These are phyloP conservation scores for Euthynnus affinis DNA, from an alignment of 2,797 vertebrate genomes.

Conservation along the genomic window DNA sequence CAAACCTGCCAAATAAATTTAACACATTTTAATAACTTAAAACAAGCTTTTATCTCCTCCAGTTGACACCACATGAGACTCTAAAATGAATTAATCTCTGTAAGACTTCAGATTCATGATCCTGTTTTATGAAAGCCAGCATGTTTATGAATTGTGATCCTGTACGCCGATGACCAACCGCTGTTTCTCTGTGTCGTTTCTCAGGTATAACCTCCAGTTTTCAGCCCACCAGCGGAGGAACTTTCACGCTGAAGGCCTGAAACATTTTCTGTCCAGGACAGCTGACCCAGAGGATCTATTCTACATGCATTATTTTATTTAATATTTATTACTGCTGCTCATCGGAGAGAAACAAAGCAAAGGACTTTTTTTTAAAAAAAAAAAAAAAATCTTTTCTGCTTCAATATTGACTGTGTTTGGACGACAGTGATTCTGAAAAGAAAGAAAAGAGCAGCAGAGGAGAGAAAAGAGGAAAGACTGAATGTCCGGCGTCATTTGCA, in stretches of 20 bases:
- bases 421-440: conserved; percentile 46
- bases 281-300: conserved; percentile 71
- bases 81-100: too few relatives aligned
- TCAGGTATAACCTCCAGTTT: conserved; percentile 80
- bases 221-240: conserved; percentile 41
- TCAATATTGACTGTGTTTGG: conserved; percentile 47
- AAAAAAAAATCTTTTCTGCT: too few relatives aligned
- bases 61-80: not conserved
- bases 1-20: not conserved
- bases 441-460: conserved; percentile 19
- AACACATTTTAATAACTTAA: not conserved
- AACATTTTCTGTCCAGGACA: conserved; percentile 52
- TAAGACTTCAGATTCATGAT: not conserved
- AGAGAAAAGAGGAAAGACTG: conserved; percentile 52
- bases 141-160: not conserved
- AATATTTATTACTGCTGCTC: conserved; percentile 88
- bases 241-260: conserved; percentile 47
- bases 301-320: conserved; percentile 79
- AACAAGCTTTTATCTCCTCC: not conserved
- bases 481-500: conserved; percentile 83
- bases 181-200: conserved; percentile 42
- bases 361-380: too few relatives aligned
- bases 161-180: conserved; percentile 53
- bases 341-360: conserved; percentile 68
- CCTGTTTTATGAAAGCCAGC: not conserved